Evolutionary conservation across 2,113 vertebrate species (phyloP).

Genomic region (Pelmatolapia mariae): DNA sequence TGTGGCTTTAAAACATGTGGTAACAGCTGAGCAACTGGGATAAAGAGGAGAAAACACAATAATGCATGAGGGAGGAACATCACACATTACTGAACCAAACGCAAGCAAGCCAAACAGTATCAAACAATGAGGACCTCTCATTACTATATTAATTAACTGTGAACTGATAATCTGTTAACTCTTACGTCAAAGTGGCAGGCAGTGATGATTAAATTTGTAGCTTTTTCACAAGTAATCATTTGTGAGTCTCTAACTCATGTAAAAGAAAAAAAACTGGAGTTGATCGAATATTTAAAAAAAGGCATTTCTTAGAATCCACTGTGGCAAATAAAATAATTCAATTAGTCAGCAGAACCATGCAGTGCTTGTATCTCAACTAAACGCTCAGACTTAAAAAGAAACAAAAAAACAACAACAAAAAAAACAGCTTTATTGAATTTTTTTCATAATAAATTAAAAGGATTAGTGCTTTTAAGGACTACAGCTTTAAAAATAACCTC

Average conservation of each 20-base stretch:
- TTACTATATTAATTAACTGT: not conserved
- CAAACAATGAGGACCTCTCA: not conserved
- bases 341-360: not conserved
- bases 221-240: not conserved
- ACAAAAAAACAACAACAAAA: not conserved
- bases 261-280: not conserved
- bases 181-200: not conserved
- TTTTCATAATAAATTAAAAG: not conserved
- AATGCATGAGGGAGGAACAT: not conserved
- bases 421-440: not conserved
- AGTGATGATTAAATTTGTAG: not conserved
- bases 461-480: not conserved
- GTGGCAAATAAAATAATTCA: constrained; percentile 7
- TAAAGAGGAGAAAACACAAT: not conserved
- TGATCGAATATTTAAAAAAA: not conserved
- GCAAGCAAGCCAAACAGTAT: not conserved
- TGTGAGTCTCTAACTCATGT: not conserved
- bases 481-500: not conserved
- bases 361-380: constrained; percentile 10
- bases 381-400: not conserved
- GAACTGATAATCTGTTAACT: not conserved
- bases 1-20: not conserved
- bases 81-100: not conserved
- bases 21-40: not conserved
- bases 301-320: not conserved